A percentile compares a stretch with the other conserved stretches of the same genome.
Evolutionary conservation across 1,140 invertebrate species (phyloP).

Genomic region (Venturia canescens): DNA sequence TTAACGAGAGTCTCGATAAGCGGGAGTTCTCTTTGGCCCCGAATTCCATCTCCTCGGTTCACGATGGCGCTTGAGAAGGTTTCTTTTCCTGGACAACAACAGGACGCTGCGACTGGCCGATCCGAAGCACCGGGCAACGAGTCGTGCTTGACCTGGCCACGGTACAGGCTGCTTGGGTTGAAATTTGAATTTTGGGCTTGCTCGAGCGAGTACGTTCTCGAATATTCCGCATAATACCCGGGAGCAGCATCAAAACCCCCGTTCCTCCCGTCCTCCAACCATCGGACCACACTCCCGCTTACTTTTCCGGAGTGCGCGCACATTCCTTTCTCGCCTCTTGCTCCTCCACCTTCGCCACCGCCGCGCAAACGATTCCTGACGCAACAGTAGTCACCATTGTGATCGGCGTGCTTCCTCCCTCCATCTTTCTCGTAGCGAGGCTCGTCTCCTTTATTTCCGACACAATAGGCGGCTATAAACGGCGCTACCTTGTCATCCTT

Average conservation of each 20-base stretch:
- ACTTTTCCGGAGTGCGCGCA: conserved; percentile 25
- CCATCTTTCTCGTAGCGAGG: conserved; percentile 41
- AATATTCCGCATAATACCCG: too few relatives aligned
- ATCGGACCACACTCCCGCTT: conserved; percentile 20
- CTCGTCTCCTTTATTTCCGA: conserved; percentile 43
- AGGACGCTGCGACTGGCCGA: not conserved
- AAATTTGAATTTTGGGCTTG: conserved; percentile 17
- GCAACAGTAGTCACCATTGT: conserved; percentile 45
- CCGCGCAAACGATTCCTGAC: conserved; percentile 40
- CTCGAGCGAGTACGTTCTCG: not conserved
- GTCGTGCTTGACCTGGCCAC: not conserved
- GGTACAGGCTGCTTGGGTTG: not conserved
- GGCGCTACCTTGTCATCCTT: conserved; percentile 47
- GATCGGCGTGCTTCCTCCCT: conserved; percentile 24
- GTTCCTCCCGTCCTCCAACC: conserved; percentile 35
- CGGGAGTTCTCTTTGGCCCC: conserved; percentile 59
- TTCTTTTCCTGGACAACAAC: conserved; percentile 57
- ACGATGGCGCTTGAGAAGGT: conserved; percentile 2
- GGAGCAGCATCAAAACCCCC: conserved; percentile 30
- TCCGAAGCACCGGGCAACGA: not conserved
- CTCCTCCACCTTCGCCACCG: conserved; percentile 41
- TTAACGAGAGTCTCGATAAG: conserved; percentile 65
- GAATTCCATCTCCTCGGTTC: conserved; percentile 5
- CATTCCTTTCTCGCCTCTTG: conserved; percentile 36
- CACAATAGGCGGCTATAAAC: conserved; percentile 45